These are phyloP conservation scores for Melinopterus prodromus DNA, from an alignment of 2,888 invertebrate species.

Conservation along the genomic window DNA sequence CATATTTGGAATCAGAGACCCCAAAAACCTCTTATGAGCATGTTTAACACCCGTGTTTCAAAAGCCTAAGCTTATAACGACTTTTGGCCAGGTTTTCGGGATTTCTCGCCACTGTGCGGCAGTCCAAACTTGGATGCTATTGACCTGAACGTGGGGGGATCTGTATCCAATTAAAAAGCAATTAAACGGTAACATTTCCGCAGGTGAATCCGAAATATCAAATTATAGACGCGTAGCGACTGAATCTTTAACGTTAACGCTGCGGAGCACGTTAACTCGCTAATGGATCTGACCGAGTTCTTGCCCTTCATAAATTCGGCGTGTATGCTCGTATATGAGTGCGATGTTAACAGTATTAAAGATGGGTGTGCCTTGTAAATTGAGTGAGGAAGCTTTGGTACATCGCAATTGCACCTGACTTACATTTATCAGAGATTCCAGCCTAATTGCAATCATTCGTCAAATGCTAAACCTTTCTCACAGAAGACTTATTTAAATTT, in stretches of 20 bases:
- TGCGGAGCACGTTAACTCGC: not conserved
- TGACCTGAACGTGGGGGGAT: conserved; percentile 12
- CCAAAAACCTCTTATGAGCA: too few relatives aligned
- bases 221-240: conserved; percentile 5
- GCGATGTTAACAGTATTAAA: not conserved
- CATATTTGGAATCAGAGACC: too few relatives aligned
- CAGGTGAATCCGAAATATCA: conserved; percentile 17
- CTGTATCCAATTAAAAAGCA: conserved; percentile 24
- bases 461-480: not conserved
- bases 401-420: not conserved
- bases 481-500: not conserved
- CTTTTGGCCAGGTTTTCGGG: too few relatives aligned
- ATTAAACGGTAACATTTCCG: conserved; percentile 25
- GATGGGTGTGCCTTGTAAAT: not conserved
- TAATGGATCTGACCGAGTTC: conserved; percentile 16
- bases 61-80: too few relatives aligned
- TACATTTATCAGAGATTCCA: not conserved
- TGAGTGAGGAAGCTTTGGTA: not conserved
- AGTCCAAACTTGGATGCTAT: conserved; percentile 6
- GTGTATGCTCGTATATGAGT: not conserved
- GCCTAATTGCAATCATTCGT: not conserved
- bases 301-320: conserved; percentile 5
- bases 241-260: not conserved
- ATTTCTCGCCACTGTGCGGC: too few relatives aligned
- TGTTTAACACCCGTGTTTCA: too few relatives aligned